Base-by-base conservation (phyloP, 1,140 invertebrate species). In the Panagrolaimus sp. region DNA sequence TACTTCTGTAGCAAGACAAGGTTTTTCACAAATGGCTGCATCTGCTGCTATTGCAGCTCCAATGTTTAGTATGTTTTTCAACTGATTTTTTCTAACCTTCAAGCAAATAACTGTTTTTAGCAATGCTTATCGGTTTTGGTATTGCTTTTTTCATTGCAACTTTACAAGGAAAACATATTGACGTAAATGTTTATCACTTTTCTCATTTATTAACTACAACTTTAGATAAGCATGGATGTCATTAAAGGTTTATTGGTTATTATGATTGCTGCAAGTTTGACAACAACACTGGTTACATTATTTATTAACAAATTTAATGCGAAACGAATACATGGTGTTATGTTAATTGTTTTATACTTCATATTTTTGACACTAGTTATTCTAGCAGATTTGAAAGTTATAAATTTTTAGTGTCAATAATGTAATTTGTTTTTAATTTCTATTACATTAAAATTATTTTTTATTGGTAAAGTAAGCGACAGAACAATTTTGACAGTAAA, bases 101-200 rank as follows among this genome's bases (percentile, higher is more conserved):
- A n/a, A n/a, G n/a, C n/a, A n/a, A 23, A 38, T 38, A 38, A 38
- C 20, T 27, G 9, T n/a, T 27, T 68, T 57, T 64, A 86, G 86
- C 88, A 83, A 74, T 87, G 27, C 74, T 88, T 1, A 84, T 83
- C 73, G 87, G 87, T 16, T 84, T 88, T 63, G 87, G 87, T 14
- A 81, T 87, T 68, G 86, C 87, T n/a, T 88, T 87, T 74, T 85
- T 85, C 7, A 84, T 87, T 46, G 81, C 76, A 14, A 81, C 83
- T 25, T 64, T 84, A 5, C 82, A 84, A 72, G 78, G 83, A 48
- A 81, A 83, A 61, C 76, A 67, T 14, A 68, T 74, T 27, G n/a
- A n/a, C 79, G 76, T 23, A 69, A 78, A 45, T 23, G 71, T 38
- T 38, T 4, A 38, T 7, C 2, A 38, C 31, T 38, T 38, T 38